Base-by-base conservation (phyloP, 2,797 vertebrate genomes). In the Avahi laniger region DNA sequence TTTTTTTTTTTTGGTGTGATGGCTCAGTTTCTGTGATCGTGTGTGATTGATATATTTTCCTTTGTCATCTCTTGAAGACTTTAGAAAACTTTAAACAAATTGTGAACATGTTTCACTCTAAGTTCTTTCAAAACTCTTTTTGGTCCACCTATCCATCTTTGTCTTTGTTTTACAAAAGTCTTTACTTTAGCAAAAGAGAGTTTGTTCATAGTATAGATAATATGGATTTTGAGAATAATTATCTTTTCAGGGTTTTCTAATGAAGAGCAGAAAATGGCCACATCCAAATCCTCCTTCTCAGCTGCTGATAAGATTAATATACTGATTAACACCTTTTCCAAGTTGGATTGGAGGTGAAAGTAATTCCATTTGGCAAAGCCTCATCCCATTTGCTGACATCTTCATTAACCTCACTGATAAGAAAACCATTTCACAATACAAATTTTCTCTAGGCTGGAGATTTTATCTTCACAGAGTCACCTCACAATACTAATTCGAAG, bases 381-480 rank as follows among this genome's bases (percentile, higher is more conserved):
- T 98, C 96, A 98, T 98, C 96, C 88, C 89, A 98, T 97, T 98
- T 98, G 94, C 98, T 98, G 98, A 98, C 98, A 98, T 98, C 98
- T 98, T 98, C 98, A 98, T 98, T 99, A 99, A 98, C 98, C 96
- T 98, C 79, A 92, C 97, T 97, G 98, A 98, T 98, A 98, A 98
- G 97, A 95, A 98, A 98, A 97, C 97, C 93, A 97, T 98, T 98
- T 98, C 98, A 98, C 97, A 98, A 98, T 97, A 98, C 97, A 98
- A 97, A 98, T 95, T 98, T 98, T 98, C 96, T 97, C 89, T 97
- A 88, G 80, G 85, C 85, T 98, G 70, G 63, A 98, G 98, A 98
- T 98, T 97, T 98, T 98, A 99, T 98, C 98, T 98, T 97, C 87
- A 96, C 67, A 96, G 54, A 70, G 97, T 98, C 96, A 97, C 95